A percentile compares a stretch with the other conserved stretches of the same genome.
Conservation (phyloP, 2,888 invertebrate genomes). For the Sylvicola cinctus region DNA sequence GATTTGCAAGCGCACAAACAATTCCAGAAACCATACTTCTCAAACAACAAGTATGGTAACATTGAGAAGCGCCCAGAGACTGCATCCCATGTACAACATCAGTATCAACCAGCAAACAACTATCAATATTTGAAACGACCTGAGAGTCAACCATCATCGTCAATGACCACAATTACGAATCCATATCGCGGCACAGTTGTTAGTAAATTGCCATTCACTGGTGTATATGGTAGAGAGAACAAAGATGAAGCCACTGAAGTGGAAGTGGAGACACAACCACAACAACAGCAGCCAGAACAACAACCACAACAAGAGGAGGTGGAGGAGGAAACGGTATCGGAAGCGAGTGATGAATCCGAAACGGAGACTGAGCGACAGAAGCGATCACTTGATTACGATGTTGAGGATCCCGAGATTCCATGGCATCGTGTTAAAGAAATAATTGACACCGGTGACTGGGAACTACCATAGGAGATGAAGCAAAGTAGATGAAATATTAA, state of each 20-base stretch:
- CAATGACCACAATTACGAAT: constrained; percentile 9
- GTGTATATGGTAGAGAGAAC: constrained; percentile 22
- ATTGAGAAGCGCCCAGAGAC: constrained; percentile 10
- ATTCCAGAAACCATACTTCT: constrained; percentile 1
- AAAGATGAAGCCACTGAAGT: constrained; percentile 16
- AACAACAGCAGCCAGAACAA: background rate
- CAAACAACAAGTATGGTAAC: background rate
- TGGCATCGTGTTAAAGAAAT: constrained; percentile 58
- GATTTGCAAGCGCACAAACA: constrained; percentile 6
- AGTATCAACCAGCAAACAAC: constrained; percentile 17
- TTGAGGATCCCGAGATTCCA: constrained; percentile 44
- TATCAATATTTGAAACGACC: constrained; percentile 24
- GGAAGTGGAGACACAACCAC: background rate
- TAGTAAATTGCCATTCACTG: constrained; percentile 16
- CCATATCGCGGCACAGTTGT: constrained; percentile 18
- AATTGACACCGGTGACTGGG: constrained; percentile 16
- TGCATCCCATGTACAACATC: constrained; percentile 22
- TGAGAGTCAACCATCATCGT: constrained; percentile 13
- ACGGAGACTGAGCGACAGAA: constrained; percentile 11
- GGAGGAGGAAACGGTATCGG: background rate
- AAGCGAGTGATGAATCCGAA: constrained; percentile 7
- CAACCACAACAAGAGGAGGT: background rate
- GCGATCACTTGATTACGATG: constrained; percentile 14
- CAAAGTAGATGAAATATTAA: no score
- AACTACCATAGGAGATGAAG: no score